phyloP scores from a whole-genome alignment of 1,140 invertebrate species.

The Leptinotarsa lineolata region DNA sequence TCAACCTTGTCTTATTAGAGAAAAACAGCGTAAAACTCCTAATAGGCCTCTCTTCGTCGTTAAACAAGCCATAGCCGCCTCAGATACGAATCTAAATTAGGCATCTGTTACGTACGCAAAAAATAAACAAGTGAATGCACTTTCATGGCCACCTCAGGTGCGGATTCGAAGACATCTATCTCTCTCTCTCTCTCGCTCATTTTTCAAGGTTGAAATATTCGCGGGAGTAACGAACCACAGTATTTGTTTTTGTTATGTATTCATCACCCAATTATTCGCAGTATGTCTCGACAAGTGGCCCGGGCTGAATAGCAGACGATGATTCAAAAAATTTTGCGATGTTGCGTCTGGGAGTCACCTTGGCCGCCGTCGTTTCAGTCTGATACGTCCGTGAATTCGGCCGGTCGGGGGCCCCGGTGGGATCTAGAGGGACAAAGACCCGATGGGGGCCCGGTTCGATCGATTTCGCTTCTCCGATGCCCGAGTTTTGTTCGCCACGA shows the following conservation, averaged over 20 bases:
- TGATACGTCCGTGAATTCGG: background rate
- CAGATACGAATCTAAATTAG: conserved; percentile 13
- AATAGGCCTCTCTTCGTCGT: background rate
- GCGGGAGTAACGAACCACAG: background rate
- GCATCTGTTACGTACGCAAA: conserved; percentile 11
- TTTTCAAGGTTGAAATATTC: conserved; percentile 7
- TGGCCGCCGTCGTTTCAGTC: background rate
- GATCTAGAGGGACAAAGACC: background rate
- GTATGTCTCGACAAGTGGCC: background rate
- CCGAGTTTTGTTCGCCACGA: too few species aligned
- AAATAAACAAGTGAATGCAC: conserved; percentile 15
- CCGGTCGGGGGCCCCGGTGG: background rate
- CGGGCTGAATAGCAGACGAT: background rate
- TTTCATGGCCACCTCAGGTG: conserved; percentile 13
- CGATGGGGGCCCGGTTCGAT: background rate
- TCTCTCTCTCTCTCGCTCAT: background rate
- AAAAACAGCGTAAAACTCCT: background rate
- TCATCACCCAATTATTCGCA: conserved; percentile 1
- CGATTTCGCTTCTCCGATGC: too few species aligned
- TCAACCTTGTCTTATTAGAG: background rate
- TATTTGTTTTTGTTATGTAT: conserved; percentile 19
- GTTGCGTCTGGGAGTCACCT: background rate
- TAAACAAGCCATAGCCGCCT: background rate
- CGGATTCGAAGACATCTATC: background rate
- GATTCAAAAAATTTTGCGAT: background rate